Conservation (phyloP, 2,113 vertebrate species). For the Suricata suricatta region DNA sequence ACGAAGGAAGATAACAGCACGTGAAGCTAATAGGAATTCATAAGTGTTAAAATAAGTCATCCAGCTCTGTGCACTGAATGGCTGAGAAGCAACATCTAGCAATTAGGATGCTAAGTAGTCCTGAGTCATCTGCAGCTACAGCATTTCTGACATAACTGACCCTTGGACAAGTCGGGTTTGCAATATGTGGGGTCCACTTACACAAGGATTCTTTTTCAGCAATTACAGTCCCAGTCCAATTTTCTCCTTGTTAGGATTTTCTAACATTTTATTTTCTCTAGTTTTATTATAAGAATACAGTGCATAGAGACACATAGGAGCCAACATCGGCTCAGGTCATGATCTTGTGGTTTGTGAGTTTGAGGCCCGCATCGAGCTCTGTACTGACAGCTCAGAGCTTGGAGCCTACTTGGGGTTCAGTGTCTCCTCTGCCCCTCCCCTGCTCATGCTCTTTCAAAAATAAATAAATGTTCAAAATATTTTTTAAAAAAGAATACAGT, state of each 20-base stretch:
- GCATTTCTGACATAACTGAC: neutral
- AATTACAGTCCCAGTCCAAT: neutral
- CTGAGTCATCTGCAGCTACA: neutral
- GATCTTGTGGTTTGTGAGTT: too few species aligned
- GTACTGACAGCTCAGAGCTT: too few species aligned
- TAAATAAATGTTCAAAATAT: too few species aligned
- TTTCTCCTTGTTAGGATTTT: neutral
- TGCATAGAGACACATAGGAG: too few species aligned
- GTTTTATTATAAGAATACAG: neutral
- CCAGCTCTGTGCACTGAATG: neutral
- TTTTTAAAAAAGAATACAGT: too few species aligned
- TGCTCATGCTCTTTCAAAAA: too few species aligned
- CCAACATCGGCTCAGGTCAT: too few species aligned
- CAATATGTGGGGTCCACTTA: neutral
- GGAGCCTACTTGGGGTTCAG: too few species aligned
- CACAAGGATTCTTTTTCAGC: neutral
- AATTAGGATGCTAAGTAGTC: neutral
- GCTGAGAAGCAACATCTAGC: neutral
- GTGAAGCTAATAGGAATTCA: neutral
- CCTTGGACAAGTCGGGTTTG: neutral
- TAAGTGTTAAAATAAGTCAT: neutral
- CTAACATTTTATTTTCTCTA: neutral
- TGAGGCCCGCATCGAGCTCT: too few species aligned
- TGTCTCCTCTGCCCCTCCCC: too few species aligned
- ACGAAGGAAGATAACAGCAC: neutral